Evolutionary conservation across 2,888 invertebrate genomes (phyloP), one percentile per base, ranked within the genome.

Genomic region (Drosophila hawaiiensis): DNA sequence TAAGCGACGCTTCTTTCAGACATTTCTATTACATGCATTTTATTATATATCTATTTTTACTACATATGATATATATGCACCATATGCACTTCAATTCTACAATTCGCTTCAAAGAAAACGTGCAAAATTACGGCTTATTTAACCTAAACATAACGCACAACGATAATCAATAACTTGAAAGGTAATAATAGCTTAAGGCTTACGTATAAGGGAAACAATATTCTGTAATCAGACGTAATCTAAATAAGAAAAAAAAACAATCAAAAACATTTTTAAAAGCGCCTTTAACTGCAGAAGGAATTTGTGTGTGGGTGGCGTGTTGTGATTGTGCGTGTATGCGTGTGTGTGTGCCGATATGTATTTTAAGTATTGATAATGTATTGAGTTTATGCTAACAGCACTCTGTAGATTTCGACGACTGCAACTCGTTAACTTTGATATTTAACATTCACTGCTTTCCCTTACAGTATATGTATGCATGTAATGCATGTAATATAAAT

Each of bases 281-380:
- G 68, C 47, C 55, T 68, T 55, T 22, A 41, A 68, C n/a, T 64
- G 50, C 35, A 33, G 35, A 35, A n/a, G 16, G 60, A 43, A 43
- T 41, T 41, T 43, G 35, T 66, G 16, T n/a, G 52, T 43, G 41
- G 16, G n/a, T 29, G 28, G 14, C 35, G 14, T 39, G 39, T 28
- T 41, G n/a, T 12, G 35, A 31, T 7, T 31, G 31, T 31, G 31
- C 7, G 31, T 31, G 19, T 37, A 19, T 41, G 31, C 9, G 19
- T 37, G 22, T 31, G 22, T 41, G 35, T 3, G 22, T 2, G 56
- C 41, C 41, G 41, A 58, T 31, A 31, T 41, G 29, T 56, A 47
- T 47, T 47, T 25, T 5, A 31, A n/a, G 29, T 41, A 56, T 29
- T 54, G 16, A 25, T 28, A 37, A 16, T 53, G 31, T 29, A 28